These are phyloP conservation scores for Geothlypis trichas DNA, from an alignment of 2,113 vertebrate species.

Conservation along the genomic window DNA sequence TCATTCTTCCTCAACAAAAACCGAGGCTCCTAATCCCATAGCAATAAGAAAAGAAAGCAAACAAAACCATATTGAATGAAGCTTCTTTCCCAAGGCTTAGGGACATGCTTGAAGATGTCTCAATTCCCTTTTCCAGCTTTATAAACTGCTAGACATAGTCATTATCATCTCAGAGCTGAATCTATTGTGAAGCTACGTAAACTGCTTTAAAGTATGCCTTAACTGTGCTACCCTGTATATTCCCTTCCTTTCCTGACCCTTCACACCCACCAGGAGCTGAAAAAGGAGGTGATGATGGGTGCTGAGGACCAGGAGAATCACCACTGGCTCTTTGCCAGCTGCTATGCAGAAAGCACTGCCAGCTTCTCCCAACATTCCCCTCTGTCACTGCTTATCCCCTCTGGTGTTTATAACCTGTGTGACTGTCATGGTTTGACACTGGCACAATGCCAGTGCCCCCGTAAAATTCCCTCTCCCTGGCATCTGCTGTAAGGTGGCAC, in stretches of 20 bases:
- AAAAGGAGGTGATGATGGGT: background rate
- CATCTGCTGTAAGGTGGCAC: too few relatives aligned
- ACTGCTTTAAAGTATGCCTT: background rate
- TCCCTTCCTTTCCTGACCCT: background rate
- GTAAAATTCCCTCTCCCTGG: too few relatives aligned
- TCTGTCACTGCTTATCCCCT: background rate
- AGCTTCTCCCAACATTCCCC: background rate
- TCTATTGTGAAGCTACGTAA: background rate
- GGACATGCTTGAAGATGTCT: background rate
- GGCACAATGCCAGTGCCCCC: too few relatives aligned
- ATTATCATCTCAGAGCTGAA: background rate
- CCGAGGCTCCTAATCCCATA: background rate
- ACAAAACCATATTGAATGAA: background rate
- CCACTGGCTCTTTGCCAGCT: background rate
- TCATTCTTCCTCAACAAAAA: background rate
- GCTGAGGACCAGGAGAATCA: background rate
- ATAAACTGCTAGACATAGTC: background rate
- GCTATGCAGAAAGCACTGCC: background rate
- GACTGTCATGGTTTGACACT: too few relatives aligned
- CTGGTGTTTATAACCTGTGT: background rate
- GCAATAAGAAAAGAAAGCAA: constrained; percentile 3
- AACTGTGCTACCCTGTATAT: background rate
- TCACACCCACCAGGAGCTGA: background rate
- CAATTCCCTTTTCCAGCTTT: background rate
- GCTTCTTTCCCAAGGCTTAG: background rate